Evolutionary conservation across 1,140 invertebrate species (phyloP), one percentile per base, ranked within the genome.

Genomic region (Neodiprion virginianus): DNA sequence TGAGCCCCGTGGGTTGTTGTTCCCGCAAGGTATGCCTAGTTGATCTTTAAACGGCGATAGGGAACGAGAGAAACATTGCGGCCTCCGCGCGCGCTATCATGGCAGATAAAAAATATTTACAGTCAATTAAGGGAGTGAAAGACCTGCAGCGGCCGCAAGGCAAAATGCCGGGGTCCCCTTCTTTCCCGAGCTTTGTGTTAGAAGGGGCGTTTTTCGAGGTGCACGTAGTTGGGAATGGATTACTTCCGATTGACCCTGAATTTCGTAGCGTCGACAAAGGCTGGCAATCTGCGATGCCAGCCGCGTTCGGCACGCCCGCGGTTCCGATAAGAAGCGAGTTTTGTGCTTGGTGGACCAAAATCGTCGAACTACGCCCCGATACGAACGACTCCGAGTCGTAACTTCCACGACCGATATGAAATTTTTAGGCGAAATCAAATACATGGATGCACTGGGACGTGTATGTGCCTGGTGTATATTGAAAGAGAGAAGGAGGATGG

Each of bases 211-310:
- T 40, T 40, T 40, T 40, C 28, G 28, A 40, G 53, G 53, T 61
- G 53, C 53, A 61, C 53, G 53, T 61, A 61, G 53, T 61, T 61
- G 53, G n/a, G n/a, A 61, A 61, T 61, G 53, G 53, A 61, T 61
- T 61, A 61, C 53, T 61, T 61, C 53, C 53, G 53, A 61, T 61
- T 17, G 53, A 61, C 53, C 53, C 53, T 61, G 53, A 61, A 61
- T 61, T 61, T 61, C 53, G n/a, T 17, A 17, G 53, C 11, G 53
- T 61, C 53, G n/a, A 61, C 53, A 61, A 61, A 61, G 53, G 53
- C 11, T 40, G 28, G 28, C 28, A 40, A 40, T 40, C 28, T 40
- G 28, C 1, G 28, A 40, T 40, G 28, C 28, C 53, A 61, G 53
- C 11, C 11, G n/a, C n/a, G n/a, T 61, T 61, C 28, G 53, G 11